A percentile compares a stretch with the other conserved stretches of the same genome.
Conservation (phyloP, 2,888 invertebrate genomes). For the Tachina grossa region DNA sequence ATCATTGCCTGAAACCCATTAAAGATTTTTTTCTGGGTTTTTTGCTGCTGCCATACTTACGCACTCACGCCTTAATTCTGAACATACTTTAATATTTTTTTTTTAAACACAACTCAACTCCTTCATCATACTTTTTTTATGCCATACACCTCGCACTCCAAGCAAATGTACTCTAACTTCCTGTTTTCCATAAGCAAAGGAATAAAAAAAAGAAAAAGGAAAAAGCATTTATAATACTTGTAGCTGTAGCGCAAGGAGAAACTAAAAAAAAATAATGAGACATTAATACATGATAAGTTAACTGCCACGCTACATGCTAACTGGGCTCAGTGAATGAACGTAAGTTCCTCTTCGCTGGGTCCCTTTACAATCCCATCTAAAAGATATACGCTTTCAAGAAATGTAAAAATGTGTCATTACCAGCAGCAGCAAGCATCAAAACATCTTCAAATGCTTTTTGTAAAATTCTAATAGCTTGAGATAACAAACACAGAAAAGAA, state of each 20-base stretch:
- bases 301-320: slow-evolving; percentile 42
- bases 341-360: slow-evolving; percentile 25
- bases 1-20: slow-evolving; percentile 63
- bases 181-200: slow-evolving; percentile 40
- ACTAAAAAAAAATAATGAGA: slow-evolving; percentile 1
- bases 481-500: slow-evolving; percentile 29
- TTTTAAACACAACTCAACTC: not conserved
- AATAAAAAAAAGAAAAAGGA: slow-evolving; percentile 10
- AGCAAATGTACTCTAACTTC: slow-evolving; percentile 42
- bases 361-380: slow-evolving; percentile 43
- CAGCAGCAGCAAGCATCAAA: slow-evolving; percentile 52
- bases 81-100: slow-evolving; percentile 57
- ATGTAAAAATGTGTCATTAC: slow-evolving; percentile 71
- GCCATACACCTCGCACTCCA: not conserved
- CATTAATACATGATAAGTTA: slow-evolving; percentile 32
- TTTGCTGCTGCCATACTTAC: slow-evolving; percentile 7
- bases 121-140: not conserved
- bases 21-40: not conserved
- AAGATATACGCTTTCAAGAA: slow-evolving; percentile 44
- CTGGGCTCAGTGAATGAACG: slow-evolving; percentile 8
- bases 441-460: slow-evolving; percentile 59
- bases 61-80: slow-evolving; percentile 61
- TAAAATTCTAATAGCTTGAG: slow-evolving; percentile 37
- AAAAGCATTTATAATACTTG: slow-evolving; percentile 41
- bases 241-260: slow-evolving; percentile 6